Percentiles rank a stretch among this genome's conserved stretches.
phyloP scores from a whole-genome alignment of 1,140 invertebrate species.

The Scaptomyza pallida region DNA sequence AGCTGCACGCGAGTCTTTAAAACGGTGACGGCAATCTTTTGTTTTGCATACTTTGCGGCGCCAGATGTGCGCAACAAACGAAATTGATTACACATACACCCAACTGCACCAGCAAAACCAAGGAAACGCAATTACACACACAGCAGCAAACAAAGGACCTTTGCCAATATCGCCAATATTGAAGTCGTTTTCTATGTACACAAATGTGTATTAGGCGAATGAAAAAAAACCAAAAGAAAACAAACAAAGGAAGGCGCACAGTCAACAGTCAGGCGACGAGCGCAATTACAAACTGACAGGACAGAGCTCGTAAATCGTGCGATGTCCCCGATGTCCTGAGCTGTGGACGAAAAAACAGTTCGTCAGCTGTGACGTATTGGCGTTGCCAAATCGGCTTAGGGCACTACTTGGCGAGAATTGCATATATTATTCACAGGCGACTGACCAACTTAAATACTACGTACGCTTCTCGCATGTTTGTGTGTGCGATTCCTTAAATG shows the following conservation, averaged over 20 bases:
- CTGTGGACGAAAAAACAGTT: constrained; percentile 30
- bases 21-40: constrained; percentile 30
- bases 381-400: constrained; percentile 40
- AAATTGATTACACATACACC: constrained; percentile 22
- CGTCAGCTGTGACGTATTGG: constrained; percentile 60
- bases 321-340: constrained; percentile 15
- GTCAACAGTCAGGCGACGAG: constrained; percentile 56
- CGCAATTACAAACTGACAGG: constrained; percentile 63
- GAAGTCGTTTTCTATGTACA: constrained; percentile 7
- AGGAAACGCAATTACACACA: constrained; percentile 8
- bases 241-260: no score
- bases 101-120: not conserved
- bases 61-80: constrained; percentile 36
- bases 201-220: not conserved
- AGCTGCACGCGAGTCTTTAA: constrained; percentile 28
- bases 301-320: constrained; percentile 35
- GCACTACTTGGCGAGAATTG: constrained; percentile 17
- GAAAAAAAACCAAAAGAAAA: constrained; percentile 7
- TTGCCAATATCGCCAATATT: constrained; percentile 23
- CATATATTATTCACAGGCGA: constrained; percentile 71
- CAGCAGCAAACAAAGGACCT: not conserved
- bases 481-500: constrained; percentile 7
- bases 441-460: constrained; percentile 41
- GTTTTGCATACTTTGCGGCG: constrained; percentile 41
- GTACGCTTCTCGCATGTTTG: not conserved